Evolutionary conservation across 2,113 vertebrate species (phyloP), one percentile per base, ranked within the genome.

Genomic region (Balaenoptera acutorostrata): DNA sequence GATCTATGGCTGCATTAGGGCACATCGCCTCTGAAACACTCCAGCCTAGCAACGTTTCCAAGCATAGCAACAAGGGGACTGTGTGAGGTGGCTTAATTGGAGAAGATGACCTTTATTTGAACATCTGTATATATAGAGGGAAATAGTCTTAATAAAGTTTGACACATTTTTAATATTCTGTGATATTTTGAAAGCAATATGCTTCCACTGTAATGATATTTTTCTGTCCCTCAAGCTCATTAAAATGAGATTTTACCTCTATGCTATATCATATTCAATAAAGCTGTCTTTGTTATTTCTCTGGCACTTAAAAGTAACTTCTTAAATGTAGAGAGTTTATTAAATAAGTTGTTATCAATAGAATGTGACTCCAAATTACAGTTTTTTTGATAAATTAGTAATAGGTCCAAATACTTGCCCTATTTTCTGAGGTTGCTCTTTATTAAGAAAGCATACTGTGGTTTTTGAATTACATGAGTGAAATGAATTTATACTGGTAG

Each of bases 161-260:
- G 57, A 92, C 64, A 95, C n/a, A 29, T 84, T 97, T 88, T 96
- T 91, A 97, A 97, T 96, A 95, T 71, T 82, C 18, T 87, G 49
- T 95, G 94, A 97, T 92, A 97, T 95, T 96, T 96, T 93, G 27
- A 69, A 97, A 98, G 90, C 57, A 96, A 87, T 86, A 92, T 93
- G 21, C 9, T 87, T 91, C 57, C 75, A 93, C 61, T 84, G 18
- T 82, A 89, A 93, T 93, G 72, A 92, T 39, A 95, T 95, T 95
- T 84, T 97, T 93, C 57, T 87, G 39, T 61, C 31, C 52, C 61
- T 86, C 9, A 8, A 80, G 59, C 74, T 95, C 77, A 97, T 93
- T 95, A 98, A 96, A 95, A 96, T 93, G 84, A 83, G 41, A 94
- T 95, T 69, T 87, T 92, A 92, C 52, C 59, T 94, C 72, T 88